phyloP scores from a whole-genome alignment of 1,140 invertebrate genomes.

The Mylabris phalerata region DNA sequence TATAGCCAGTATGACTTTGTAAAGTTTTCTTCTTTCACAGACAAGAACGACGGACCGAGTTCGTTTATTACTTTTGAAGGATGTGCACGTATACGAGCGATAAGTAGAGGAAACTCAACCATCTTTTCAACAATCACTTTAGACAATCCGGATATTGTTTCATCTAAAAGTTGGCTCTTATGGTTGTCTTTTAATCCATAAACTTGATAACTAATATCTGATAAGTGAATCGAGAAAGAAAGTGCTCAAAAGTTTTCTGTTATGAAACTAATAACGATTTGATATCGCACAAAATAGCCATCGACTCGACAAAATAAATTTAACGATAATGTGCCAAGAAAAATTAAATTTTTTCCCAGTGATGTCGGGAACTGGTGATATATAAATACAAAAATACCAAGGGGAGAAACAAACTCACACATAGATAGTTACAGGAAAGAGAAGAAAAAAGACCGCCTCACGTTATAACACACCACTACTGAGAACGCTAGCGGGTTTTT shows the following conservation, averaged over 20 bases:
- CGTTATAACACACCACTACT: too few species aligned
- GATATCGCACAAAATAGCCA: too few species aligned
- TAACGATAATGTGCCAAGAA: too few species aligned
- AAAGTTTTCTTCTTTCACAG: conserved; percentile 17
- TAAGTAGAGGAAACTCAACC: conserved; percentile 16
- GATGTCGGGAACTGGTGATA: too few species aligned
- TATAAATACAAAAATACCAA: too few species aligned
- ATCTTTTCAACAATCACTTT: conserved; percentile 4
- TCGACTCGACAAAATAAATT: too few species aligned
- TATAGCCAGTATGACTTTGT: conserved; percentile 17
- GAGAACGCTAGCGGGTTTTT: too few species aligned
- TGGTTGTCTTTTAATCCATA: conserved; percentile 8
- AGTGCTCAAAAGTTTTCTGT: not conserved
- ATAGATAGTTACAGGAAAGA: too few species aligned
- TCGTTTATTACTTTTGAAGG: conserved; percentile 25
- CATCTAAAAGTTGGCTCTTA: conserved; percentile 11
- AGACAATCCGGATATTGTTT: conserved; percentile 19
- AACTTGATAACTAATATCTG: conserved; percentile 16
- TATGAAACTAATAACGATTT: not conserved
- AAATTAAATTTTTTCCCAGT: too few species aligned
- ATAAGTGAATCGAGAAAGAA: conserved; percentile 4
- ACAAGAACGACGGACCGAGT: conserved; percentile 1
- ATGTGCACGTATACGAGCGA: conserved; percentile 12
- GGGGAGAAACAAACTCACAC: too few species aligned
- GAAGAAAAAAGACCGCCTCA: too few species aligned